Evolutionary conservation across 2,113 vertebrate species (phyloP).

Genomic region (Myocastor coypus): DNA sequence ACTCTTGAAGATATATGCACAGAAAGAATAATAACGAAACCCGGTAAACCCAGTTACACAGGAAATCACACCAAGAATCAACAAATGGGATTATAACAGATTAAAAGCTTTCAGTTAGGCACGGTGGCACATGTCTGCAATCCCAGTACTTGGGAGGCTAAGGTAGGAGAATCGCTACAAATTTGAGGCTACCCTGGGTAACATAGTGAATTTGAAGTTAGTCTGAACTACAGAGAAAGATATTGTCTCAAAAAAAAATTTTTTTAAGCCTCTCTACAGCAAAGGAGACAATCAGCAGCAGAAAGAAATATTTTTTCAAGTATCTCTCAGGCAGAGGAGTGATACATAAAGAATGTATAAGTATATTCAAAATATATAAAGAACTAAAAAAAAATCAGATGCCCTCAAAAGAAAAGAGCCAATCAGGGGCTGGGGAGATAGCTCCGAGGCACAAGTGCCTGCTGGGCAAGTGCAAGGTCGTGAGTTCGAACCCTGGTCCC

Average conservation of each 20-base stretch:
- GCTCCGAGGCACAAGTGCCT: no score
- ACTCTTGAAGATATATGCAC: background rate
- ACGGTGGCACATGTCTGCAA: no score
- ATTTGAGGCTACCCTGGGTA: no score
- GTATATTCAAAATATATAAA: background rate
- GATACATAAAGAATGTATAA: background rate
- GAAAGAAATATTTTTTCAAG: background rate
- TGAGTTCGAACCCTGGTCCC: no score
- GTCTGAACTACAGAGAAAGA: no score
- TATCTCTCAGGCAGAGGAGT: background rate
- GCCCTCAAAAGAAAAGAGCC: background rate
- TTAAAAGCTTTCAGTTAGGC: background rate
- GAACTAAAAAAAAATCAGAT: background rate
- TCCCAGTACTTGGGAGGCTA: no score
- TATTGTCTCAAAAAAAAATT: no score
- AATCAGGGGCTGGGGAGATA: no score
- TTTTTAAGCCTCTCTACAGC: no score
- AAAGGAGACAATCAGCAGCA: background rate
- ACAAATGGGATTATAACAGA: background rate
- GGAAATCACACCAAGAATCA: background rate
- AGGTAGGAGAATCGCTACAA: no score
- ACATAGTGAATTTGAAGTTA: no score
- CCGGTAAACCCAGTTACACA: background rate
- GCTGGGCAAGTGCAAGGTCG: no score
- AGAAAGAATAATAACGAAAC: background rate